A percentile compares a stretch with the other conserved stretches of the same genome.
phyloP scores from a whole-genome alignment of 2,888 invertebrate species.

The Agrotis puta region DNA sequence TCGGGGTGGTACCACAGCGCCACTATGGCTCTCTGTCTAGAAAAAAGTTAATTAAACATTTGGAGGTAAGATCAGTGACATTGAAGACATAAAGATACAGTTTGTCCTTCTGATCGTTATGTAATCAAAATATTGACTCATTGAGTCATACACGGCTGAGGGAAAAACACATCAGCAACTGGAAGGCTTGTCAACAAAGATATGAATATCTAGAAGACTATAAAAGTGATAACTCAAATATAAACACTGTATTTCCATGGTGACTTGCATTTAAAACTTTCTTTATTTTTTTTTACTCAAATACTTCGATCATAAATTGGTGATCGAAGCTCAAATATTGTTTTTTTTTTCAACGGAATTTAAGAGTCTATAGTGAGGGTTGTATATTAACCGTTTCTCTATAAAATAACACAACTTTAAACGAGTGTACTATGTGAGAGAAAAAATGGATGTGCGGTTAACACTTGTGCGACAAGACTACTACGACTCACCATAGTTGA shows the following conservation, averaged over 20 bases:
- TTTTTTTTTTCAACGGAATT: neutral
- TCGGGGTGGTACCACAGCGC: no score
- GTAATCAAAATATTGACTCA: slow-evolving; percentile 48
- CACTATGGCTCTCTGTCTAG: no score
- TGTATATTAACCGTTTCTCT: neutral
- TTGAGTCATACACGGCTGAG: neutral
- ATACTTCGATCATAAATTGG: no score
- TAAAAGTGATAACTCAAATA: slow-evolving; percentile 35
- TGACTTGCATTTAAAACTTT: slow-evolving; percentile 5
- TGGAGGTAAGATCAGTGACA: slow-evolving; percentile 2
- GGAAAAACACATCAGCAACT: slow-evolving; percentile 31
- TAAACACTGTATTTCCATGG: slow-evolving; percentile 29
- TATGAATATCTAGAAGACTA: slow-evolving; percentile 32
- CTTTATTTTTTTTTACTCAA: no score
- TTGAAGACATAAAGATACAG: neutral
- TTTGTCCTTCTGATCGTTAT: slow-evolving; percentile 12
- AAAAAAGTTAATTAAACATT: neutral
- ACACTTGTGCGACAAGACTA: no score
- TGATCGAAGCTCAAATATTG: no score
- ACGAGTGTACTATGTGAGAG: no score
- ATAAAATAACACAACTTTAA: neutral
- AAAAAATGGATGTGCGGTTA: no score
- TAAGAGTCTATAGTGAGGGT: neutral
- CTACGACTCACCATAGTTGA: no score
- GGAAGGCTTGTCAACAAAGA: slow-evolving; percentile 33